Evolutionary conservation across 1,140 invertebrate genomes (phyloP).

Genomic region (Drusus annulatus): DNA sequence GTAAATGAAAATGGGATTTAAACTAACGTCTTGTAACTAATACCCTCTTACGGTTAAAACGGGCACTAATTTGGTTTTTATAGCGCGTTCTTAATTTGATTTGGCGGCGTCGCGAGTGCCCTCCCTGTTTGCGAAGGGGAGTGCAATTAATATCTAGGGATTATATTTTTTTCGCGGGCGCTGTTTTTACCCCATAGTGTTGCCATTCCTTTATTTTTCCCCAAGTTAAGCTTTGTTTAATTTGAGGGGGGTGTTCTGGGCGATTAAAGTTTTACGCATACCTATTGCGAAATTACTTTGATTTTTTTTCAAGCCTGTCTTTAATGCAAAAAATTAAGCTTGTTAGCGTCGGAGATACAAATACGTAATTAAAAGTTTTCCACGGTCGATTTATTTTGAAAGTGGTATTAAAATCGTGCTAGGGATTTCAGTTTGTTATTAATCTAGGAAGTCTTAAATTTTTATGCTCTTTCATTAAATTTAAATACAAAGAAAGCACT

Average conservation of each 20-base stretch:
- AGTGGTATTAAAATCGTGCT: constrained; percentile 49
- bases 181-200: constrained; percentile 52
- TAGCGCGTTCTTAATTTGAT: constrained; percentile 73
- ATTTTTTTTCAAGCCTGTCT: constrained; percentile 65
- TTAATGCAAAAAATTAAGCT: constrained; percentile 54
- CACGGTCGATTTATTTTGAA: constrained; percentile 57
- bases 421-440: constrained; percentile 41
- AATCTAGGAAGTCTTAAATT: constrained; percentile 35
- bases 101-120: constrained; percentile 68
- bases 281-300: constrained; percentile 74
- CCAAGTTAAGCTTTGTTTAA: constrained; percentile 72
- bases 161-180: constrained; percentile 70
- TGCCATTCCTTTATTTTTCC: constrained; percentile 56
- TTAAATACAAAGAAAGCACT: constrained; percentile 41
- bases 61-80: constrained; percentile 74
- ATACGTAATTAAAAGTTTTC: constrained; percentile 58
- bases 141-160: constrained; percentile 72
- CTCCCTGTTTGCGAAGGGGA: constrained; percentile 62
- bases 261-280: constrained; percentile 75
- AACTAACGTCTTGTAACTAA: constrained; percentile 74
- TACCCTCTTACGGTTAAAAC: constrained; percentile 72
- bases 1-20: constrained; percentile 74
- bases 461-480: constrained; percentile 45
- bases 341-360: constrained; percentile 48
- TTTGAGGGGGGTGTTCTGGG: constrained; percentile 73